These are phyloP conservation scores for Butastur rufipennis DNA, from an alignment of 2,113 vertebrate genomes.

Conservation along the genomic window DNA sequence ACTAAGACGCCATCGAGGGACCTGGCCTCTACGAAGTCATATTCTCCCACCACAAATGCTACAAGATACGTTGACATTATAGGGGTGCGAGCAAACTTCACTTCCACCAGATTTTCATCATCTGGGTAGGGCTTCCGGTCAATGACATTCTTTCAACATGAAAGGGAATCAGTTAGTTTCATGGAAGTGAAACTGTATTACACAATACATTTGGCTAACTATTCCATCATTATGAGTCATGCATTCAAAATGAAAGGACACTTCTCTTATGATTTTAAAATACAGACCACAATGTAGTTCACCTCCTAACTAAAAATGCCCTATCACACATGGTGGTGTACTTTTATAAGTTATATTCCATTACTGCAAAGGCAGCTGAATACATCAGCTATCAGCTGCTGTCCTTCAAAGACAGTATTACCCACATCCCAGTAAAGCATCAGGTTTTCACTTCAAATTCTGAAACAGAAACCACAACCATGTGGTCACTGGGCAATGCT, in stretches of 20 bases:
- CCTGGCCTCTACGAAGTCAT: conserved; percentile 92
- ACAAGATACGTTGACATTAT: conserved; percentile 97
- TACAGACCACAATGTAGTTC: neutral
- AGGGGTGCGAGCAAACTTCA: conserved; percentile 92
- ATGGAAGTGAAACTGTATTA: neutral
- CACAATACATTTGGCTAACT: no score
- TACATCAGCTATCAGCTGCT: neutral
- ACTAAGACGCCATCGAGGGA: conserved; percentile 90
- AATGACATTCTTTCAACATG: conserved; percentile 80
- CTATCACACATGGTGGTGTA: no score
- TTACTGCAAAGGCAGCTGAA: neutral
- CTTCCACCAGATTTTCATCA: conserved; percentile 90
- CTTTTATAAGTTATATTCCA: neutral
- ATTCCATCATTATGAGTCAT: neutral
- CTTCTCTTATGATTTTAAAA: neutral
- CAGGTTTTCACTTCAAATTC: neutral
- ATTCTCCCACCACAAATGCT: conserved; percentile 97
- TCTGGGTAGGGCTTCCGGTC: conserved; percentile 91
- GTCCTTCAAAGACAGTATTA: neutral
- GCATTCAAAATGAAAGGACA: neutral
- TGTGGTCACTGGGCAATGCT: neutral
- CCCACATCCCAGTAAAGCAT: neutral
- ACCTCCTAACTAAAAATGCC: no score
- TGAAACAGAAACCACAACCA: neutral
- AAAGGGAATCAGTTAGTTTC: neutral